phyloP scores from a whole-genome alignment of 2,797 vertebrate species.

The Crenuchus spilurus region DNA sequence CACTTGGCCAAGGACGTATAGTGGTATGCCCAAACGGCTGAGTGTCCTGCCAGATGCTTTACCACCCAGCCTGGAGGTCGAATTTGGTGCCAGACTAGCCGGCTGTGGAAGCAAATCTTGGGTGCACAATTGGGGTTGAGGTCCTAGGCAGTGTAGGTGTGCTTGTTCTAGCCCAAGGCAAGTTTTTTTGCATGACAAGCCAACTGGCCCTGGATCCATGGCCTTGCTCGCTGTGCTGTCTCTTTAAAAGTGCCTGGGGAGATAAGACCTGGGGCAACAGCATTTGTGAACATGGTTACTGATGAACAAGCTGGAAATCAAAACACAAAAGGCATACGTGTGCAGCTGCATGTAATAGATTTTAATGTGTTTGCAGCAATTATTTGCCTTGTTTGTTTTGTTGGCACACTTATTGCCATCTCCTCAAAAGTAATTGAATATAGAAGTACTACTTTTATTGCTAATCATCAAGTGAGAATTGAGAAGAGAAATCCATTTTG shows the following conservation, averaged over 20 bases:
- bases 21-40: conserved; percentile 39
- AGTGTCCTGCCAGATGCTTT: conserved; percentile 63
- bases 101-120: conserved; percentile 63
- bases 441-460: conserved; percentile 25
- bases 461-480: conserved; percentile 10
- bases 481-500: conserved; percentile 37
- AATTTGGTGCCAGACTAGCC: conserved; percentile 57
- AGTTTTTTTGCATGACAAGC: conserved; percentile 66
- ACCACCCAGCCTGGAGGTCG: conserved; percentile 49
- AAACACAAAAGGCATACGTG: conserved; percentile 5
- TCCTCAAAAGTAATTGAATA: conserved; percentile 39
- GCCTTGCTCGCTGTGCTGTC: conserved; percentile 42
- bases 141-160: conserved; percentile 66
- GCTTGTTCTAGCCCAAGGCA: conserved; percentile 65
- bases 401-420: conserved; percentile 30
- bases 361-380: conserved; percentile 20
- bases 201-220: conserved; percentile 65
- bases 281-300: conserved; percentile 28
- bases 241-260: conserved; percentile 29
- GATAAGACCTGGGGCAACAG: conserved; percentile 7
- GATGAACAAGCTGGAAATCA: conserved; percentile 26
- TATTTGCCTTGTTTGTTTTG: conserved; percentile 35
- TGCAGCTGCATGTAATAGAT: neutral
- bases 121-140: conserved; percentile 69
- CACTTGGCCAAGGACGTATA: conserved; percentile 35